Evolutionary conservation across 2,113 vertebrate genomes (phyloP), one percentile per base, ranked within the genome.

Genomic region (Lethenteron reissneri): DNA sequence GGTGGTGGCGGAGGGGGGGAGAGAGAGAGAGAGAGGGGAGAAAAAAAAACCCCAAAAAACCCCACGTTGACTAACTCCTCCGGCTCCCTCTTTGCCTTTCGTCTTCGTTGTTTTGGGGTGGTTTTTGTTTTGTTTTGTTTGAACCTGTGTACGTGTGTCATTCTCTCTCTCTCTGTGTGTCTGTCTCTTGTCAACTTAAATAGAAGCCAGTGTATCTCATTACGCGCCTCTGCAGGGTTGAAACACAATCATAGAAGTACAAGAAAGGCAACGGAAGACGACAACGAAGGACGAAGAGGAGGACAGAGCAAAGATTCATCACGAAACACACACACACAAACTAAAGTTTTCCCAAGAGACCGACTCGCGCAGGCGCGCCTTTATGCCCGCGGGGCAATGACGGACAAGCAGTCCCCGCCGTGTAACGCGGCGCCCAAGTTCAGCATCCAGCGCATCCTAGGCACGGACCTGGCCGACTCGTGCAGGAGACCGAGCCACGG

Each of bases 391-490:
- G 64, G 64, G 64, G 64, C n/a, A 68, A 68, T 68, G 64, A 68
- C 64, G 64, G 64, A 68, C 64, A 68, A 68, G 64, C 9, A 17
- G 64, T 25, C n/a, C n/a, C n/a, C 25, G 64, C 64, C n/a, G 25
- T n/a, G 8, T n/a, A 68, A 9, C 9, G 25, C n/a, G n/a, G 64
- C 64, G 64, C 64, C 64, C 8, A 68, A 68, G 64, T 68, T 68
- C 64, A 68, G 64, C 64, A 68, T 68, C 64, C 64, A 68, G 64
- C 64, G 25, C 64, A 68, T 68, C 64, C 64, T 68, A 9, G 64
- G 64, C 64, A 21, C 64, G 64, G 64, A 68, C n/a, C 64, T 68
- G n/a, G 64, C n/a, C 11, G 25, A 41, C 41, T 41, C 41, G 41
- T 41, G 41, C 41, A 41, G 41, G 41, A 41, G 41, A 41, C 41